Conservation (phyloP, 2,113 vertebrate genomes). For the Seriola dumerili region DNA sequence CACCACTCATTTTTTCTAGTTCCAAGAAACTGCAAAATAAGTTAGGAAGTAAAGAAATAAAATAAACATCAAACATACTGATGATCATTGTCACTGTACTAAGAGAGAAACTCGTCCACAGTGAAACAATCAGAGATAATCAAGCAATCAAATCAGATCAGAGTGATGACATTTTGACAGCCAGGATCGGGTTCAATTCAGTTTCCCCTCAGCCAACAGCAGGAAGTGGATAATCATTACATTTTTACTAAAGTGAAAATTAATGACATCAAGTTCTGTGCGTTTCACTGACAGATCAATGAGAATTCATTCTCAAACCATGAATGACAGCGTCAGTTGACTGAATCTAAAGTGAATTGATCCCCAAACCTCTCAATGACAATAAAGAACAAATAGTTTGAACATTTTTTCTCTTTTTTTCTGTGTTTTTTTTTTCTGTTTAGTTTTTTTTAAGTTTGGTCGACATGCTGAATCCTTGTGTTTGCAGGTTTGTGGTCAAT, state of each 20-base stretch:
- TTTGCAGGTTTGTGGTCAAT: constrained; percentile 83
- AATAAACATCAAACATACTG: constrained; percentile 83
- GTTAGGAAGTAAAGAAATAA: constrained; percentile 60
- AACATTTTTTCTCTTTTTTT: constrained; percentile 55
- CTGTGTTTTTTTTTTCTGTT: constrained; percentile 51
- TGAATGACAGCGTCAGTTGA: constrained; percentile 12
- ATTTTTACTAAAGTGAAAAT: constrained; percentile 27
- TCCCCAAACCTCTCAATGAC: constrained; percentile 56
- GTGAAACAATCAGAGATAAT: constrained; percentile 80
- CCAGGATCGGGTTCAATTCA: constrained; percentile 50
- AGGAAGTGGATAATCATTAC: constrained; percentile 16
- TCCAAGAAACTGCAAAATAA: constrained; percentile 80
- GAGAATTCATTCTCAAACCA: neutral
- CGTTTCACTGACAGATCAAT: constrained; percentile 11
- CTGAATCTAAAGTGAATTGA: constrained; percentile 61
- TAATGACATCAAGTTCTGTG: constrained; percentile 67
- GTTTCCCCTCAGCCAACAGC: constrained; percentile 47
- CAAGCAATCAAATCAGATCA: constrained; percentile 70
- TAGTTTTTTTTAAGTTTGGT: constrained; percentile 71
- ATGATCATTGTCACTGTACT: constrained; percentile 83
- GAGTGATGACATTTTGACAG: constrained; percentile 56
- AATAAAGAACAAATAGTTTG: constrained; percentile 79
- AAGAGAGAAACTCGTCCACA: constrained; percentile 82
- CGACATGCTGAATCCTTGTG: constrained; percentile 89
- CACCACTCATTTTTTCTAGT: constrained; percentile 76